Base-by-base conservation (phyloP, 1,140 invertebrate genomes). In the Leptinotarsa lineolata region DNA sequence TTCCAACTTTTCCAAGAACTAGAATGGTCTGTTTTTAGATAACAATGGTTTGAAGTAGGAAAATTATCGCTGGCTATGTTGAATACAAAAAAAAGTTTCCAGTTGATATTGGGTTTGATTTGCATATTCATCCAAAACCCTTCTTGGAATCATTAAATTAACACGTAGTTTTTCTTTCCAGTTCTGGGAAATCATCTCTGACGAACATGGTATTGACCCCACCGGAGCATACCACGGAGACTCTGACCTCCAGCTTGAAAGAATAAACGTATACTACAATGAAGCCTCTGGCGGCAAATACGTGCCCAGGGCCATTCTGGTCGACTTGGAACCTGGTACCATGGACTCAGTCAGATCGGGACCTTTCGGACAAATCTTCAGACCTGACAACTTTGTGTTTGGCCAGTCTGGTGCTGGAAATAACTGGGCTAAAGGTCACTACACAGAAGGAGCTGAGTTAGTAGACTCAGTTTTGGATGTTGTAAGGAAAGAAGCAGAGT, bases 131-230 rank as follows among this genome's bases (percentile, higher is more conserved):
- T 39, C 30, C 30, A 0, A 39, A 39, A 39, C 30, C 8, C 30
- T 39, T 39, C 30, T 39, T 39, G 30, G 30, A 39, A 39, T 11
- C 8, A 39, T 11, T 11, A 39, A 39, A 39, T 39, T 39, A 39
- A 39, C 30, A 39, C 30, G 8, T 11, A 18, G 20, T 68, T 73
- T 64, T 74, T 78, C 68, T 24, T 82, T 82, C 18, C 86, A 96
- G 94, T 97, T 97, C 87, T 97, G 95, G 95, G 94, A 96, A 87
- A 93, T 96, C 68, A 95, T 96, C 80, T 96, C 94, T 48, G 94
- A 95, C 81, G 94, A 95, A 86, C 94, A 96, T 85, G 94, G 94
- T 74, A 95, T 96, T 82, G 93, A 95, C 85, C 90, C 92, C 76
- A 91, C 90, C 80, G 94, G 94, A 77, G 89, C 91, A 79, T 96